Base-by-base conservation (phyloP, 2,888 invertebrate genomes). In the Ganaspis brasiliensis region DNA sequence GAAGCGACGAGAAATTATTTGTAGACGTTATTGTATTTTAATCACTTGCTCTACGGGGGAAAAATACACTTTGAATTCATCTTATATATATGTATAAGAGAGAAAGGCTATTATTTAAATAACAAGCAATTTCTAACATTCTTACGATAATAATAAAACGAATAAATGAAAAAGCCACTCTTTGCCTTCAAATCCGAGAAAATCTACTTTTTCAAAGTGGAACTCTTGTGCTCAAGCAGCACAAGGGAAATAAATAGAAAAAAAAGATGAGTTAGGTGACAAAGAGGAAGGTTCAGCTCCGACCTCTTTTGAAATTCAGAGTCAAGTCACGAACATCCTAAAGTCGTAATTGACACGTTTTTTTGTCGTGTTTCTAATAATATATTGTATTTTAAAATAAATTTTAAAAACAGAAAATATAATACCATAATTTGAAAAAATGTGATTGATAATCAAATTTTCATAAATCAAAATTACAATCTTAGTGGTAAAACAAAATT, bases 331-430 rank as follows among this genome's bases (percentile, higher is more conserved):
- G 81, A 84, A 80, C 76, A 57, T 76, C 77, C 16, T 52, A 73
- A 57, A 59, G 72, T 76, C 77, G 81, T 84, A 84, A 84, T 84
- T 84, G 82, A 84, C 83, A 84, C 82, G 81, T 84, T 74, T 31
- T 6, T 6, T 31, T 31, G n/a, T 31, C 31, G 31, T n/a, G n/a
- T n/a, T n/a, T n/a, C n/a, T n/a, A n/a, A n/a, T 80, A 76, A 82
- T 80, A 81, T 84, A 40, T 40, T 49, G 2, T n/a, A 49, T 16
- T 49, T n/a, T 16, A 49, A n/a, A 49, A n/a, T n/a, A n/a, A n/a
- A n/a, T n/a, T n/a, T n/a, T n/a, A n/a, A n/a, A n/a, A n/a, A n/a
- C n/a, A n/a, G n/a, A n/a, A n/a, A n/a, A n/a, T n/a, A n/a, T n/a
- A n/a, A n/a, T n/a, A n/a, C n/a, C n/a, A n/a, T n/a, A n/a, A n/a